A percentile compares a stretch with the other conserved stretches of the same genome.
phyloP scores from a whole-genome alignment of 2,113 vertebrate species.

The Lepisosteus osseus region DNA sequence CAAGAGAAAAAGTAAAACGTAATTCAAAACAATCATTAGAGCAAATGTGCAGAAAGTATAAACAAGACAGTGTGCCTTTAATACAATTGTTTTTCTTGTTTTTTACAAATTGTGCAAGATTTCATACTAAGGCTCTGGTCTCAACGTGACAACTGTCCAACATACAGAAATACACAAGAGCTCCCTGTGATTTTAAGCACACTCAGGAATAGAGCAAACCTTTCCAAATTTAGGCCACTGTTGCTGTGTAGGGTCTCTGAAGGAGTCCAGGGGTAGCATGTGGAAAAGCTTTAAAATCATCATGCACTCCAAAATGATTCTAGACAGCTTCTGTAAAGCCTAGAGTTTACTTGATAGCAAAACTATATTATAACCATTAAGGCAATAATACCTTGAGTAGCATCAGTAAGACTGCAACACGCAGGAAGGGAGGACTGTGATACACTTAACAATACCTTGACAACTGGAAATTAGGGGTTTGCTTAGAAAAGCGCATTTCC shows the following conservation, averaged over 20 bases:
- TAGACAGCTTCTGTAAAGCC: conserved; percentile 41
- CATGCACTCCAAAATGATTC: conserved; percentile 61
- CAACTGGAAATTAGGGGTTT: conserved; percentile 64
- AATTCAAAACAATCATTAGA: conserved; percentile 94
- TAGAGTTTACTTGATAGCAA: conserved; percentile 28
- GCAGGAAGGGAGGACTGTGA: conserved; percentile 56
- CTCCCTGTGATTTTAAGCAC: conserved; percentile 73
- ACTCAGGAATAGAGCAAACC: conserved; percentile 61
- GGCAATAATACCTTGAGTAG: conserved; percentile 73
- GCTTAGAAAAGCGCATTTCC: conserved; percentile 53
- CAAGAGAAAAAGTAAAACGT: conserved; percentile 89
- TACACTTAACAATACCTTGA: conserved; percentile 64
- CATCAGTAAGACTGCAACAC: conserved; percentile 63
- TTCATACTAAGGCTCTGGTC: conserved; percentile 98
- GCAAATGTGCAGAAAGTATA: conserved; percentile 97
- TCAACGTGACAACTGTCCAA: conserved; percentile 89
- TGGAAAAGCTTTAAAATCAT: conserved; percentile 61
- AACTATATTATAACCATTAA: conserved; percentile 68
- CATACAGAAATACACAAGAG: conserved; percentile 74
- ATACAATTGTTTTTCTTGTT: conserved; percentile 76
- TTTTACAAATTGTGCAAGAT: conserved; percentile 98
- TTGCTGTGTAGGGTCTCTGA: conserved; percentile 57
- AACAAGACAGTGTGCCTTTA: conserved; percentile 95
- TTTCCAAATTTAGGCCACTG: conserved; percentile 55
- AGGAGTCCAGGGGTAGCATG: conserved; percentile 46